These are phyloP conservation scores for Clarias batrachus DNA, from an alignment of 2,113 vertebrate genomes.

Conservation along the genomic window DNA sequence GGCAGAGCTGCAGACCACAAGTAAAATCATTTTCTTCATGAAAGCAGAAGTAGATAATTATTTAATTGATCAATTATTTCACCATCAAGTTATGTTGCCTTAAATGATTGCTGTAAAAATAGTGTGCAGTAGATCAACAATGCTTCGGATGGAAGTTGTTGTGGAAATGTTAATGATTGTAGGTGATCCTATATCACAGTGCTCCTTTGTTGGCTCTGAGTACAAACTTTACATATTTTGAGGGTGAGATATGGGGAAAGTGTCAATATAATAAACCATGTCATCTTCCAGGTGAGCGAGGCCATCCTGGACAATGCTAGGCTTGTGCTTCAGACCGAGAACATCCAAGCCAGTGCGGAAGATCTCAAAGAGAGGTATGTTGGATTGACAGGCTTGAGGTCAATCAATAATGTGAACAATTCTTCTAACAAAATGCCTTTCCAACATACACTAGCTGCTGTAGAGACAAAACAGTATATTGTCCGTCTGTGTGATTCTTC, in stretches of 20 bases:
- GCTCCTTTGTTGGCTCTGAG: not conserved
- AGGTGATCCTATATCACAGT: not conserved
- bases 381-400: not conserved
- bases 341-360: conserved; percentile 85
- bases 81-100: not conserved
- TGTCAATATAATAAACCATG: not conserved
- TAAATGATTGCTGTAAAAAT: not conserved
- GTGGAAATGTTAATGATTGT: not conserved
- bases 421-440: not conserved
- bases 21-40: not conserved
- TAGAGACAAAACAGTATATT: not conserved
- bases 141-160: not conserved
- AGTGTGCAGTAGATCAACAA: not conserved
- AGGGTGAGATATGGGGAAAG: not conserved
- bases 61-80: too few relatives aligned
- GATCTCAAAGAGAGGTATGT: conserved; percentile 86
- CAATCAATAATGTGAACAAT: not conserved
- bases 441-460: not conserved
- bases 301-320: conserved; percentile 87
- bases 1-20: conserved; percentile 24
- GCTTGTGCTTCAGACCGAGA: conserved; percentile 89
- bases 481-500: conserved; percentile 21
- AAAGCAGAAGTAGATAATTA: not conserved
- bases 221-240: not conserved
- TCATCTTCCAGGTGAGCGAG: conserved; percentile 80